Percentiles rank a stretch among this genome's conserved stretches.
Conservation (phyloP, 1,140 invertebrate species). For the Hetaerina americana region DNA sequence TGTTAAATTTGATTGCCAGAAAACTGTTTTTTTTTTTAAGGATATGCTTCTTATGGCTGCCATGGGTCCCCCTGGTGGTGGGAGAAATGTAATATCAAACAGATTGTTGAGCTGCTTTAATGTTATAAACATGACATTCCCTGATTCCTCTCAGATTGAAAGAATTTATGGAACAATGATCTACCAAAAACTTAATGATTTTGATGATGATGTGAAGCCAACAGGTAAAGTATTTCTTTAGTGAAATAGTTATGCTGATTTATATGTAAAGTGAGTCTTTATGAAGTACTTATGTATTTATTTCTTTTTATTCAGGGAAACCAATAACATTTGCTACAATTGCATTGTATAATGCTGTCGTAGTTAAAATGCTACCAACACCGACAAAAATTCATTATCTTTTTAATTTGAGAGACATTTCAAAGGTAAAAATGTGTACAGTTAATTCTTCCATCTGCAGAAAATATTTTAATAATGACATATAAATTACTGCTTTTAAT, state of each 20-base stretch:
- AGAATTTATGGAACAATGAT: slow-evolving; percentile 74
- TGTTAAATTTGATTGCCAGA: background rate
- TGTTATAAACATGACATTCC: slow-evolving; percentile 69
- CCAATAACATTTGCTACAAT: slow-evolving; percentile 52
- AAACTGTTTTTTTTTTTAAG: slow-evolving; percentile 27
- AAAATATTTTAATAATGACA: too few relatives aligned
- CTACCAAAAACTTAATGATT: slow-evolving; percentile 58
- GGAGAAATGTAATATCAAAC: slow-evolving; percentile 57
- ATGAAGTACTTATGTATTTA: too few relatives aligned
- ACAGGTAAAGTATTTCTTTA: slow-evolving; percentile 30
- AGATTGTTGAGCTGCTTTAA: slow-evolving; percentile 65
- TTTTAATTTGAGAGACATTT: slow-evolving; percentile 78
- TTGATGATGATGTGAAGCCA: slow-evolving; percentile 62
- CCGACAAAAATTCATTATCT: slow-evolving; percentile 80
- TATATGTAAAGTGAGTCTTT: too few relatives aligned
- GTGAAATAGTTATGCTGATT: too few relatives aligned
- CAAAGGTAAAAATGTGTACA: too few relatives aligned
- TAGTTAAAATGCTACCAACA: slow-evolving; percentile 61
- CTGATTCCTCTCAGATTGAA: slow-evolving; percentile 57
- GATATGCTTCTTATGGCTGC: slow-evolving; percentile 62
- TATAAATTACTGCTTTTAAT: too few relatives aligned
- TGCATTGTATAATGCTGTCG: slow-evolving; percentile 56
- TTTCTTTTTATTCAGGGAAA: slow-evolving; percentile 29
- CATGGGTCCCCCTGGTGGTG: slow-evolving; percentile 71
- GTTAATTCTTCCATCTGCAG: too few relatives aligned